Conservation (phyloP, 2,797 vertebrate species). For the Chaetodon trifasciatus region DNA sequence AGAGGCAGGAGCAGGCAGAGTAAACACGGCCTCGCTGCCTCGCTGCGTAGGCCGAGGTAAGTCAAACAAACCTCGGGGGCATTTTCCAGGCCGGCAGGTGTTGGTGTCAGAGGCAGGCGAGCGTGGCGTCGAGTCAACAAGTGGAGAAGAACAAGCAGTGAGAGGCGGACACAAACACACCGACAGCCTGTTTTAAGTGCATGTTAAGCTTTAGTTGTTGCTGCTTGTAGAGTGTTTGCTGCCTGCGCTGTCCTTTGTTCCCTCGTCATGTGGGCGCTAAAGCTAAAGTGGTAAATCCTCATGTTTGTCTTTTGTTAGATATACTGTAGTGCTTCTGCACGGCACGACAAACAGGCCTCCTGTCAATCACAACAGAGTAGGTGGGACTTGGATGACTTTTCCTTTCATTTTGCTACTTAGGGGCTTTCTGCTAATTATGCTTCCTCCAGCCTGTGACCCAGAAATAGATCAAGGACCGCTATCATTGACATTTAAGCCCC, state of each 20-base stretch:
- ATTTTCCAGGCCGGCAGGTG: conserved; percentile 88
- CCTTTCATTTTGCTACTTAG: background rate
- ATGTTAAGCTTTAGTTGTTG: background rate
- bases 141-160: conserved; percentile 25
- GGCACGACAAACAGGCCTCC: background rate
- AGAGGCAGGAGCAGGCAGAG: conserved; percentile 69
- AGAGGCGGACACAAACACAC: conserved; percentile 25
- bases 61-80: conserved; percentile 87
- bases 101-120: conserved; percentile 81
- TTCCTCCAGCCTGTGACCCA: background rate
- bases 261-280: background rate
- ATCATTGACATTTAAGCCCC: background rate
- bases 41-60: conserved; percentile 75
- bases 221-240: conserved; percentile 1
- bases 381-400: background rate
- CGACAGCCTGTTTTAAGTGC: conserved; percentile 23
- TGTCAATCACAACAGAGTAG: background rate
- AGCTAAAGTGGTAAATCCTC: conserved; percentile 4
- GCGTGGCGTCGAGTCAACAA: conserved; percentile 78
- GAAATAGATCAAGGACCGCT: too few relatives aligned
- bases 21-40: conserved; percentile 73
- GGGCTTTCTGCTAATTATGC: too few relatives aligned
- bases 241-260: conserved; percentile 9
- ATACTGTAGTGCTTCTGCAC: background rate
- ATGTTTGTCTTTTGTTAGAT: background rate